Percentiles rank a stretch among this genome's conserved stretches.
Conservation (phyloP, 1,140 invertebrate species). For the Wiebesia pumilae region DNA sequence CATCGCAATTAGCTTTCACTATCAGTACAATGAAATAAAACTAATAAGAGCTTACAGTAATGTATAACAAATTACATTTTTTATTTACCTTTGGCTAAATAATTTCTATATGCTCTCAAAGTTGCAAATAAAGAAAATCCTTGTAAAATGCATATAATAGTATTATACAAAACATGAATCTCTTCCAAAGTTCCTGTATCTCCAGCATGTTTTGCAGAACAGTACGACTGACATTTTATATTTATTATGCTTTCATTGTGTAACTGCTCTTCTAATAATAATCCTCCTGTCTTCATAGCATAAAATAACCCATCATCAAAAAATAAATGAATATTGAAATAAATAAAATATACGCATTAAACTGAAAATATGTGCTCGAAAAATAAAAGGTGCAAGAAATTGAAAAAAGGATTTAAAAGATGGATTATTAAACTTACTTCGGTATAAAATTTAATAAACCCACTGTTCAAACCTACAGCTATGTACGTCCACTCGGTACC, state of each 20-base stretch:
- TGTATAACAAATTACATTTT: conserved; percentile 26
- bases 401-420: too few relatives aligned
- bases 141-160: conserved; percentile 86
- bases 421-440: conserved; percentile 76
- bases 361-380: background rate
- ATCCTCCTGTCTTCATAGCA: conserved; percentile 80
- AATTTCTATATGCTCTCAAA: conserved; percentile 85
- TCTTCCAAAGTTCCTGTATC: conserved; percentile 84
- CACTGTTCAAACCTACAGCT: conserved; percentile 89
- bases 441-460: conserved; percentile 91
- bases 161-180: conserved; percentile 86
- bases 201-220: conserved; percentile 77
- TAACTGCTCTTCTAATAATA: conserved; percentile 89
- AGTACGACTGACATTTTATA: conserved; percentile 89
- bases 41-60: conserved; percentile 46
- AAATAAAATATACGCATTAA: conserved; percentile 32
- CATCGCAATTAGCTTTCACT: conserved; percentile 84
- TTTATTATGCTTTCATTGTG: conserved; percentile 87
- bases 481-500: conserved; percentile 96
- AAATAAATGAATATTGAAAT: too few relatives aligned
- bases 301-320: background rate
- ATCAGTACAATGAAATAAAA: conserved; percentile 57
- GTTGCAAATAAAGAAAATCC: conserved; percentile 90
- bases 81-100: conserved; percentile 84
- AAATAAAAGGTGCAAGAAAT: background rate